Evolutionary conservation across 1,140 invertebrate species (phyloP).

Genomic region (Chironomus tepperi): DNA sequence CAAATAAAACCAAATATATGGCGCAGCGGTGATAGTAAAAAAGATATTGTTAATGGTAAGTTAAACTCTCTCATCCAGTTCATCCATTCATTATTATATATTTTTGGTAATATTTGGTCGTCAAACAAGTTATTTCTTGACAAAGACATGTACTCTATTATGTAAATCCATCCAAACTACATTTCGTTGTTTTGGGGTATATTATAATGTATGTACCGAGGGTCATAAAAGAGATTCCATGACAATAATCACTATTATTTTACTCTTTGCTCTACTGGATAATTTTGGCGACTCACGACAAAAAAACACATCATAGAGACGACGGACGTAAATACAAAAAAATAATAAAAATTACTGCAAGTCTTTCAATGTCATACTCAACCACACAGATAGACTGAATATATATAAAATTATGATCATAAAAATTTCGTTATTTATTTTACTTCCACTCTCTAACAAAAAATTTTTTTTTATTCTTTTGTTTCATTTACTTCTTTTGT

Average conservation of each 20-base stretch:
- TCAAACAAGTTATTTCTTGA: not conserved
- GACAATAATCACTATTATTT: not conserved
- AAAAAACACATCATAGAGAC: not conserved
- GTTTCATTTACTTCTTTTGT: not conserved
- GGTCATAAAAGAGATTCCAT: not conserved
- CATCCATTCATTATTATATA: not conserved
- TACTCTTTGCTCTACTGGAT: not conserved
- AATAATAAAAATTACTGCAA: not conserved
- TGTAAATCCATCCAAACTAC: not conserved
- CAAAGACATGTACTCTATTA: not conserved
- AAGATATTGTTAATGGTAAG: slow-evolving; percentile 22
- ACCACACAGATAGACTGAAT: not conserved
- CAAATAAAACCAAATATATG: slow-evolving; percentile 65
- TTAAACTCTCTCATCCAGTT: not conserved
- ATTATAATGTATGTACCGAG: not conserved
- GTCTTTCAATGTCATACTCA: not conserved
- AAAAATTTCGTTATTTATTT: not conserved
- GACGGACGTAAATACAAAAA: not conserved
- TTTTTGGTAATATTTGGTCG: not conserved
- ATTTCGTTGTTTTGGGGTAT: not conserved
- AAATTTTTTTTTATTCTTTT: not conserved
- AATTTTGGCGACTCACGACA: not conserved
- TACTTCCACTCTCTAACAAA: not conserved
- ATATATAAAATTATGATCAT: not conserved
- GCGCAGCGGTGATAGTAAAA: slow-evolving; percentile 41